Conservation (phyloP, 2,888 invertebrate species). For the Trissolcus brochymenae region DNA sequence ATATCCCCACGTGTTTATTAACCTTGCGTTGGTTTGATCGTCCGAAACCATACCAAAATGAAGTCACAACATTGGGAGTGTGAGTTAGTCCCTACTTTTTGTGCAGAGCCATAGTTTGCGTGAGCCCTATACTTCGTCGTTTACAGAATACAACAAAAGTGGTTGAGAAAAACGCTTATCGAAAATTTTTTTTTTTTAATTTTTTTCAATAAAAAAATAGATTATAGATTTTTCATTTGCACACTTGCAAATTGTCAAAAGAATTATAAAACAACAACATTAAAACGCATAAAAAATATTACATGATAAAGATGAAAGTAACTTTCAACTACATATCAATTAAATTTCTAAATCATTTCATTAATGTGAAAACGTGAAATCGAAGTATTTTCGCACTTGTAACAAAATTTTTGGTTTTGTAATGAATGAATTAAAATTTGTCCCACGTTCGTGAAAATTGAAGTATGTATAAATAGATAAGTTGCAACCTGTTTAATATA, state of each 20-base stretch:
- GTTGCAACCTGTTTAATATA: no score
- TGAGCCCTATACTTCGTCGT: conserved; percentile 20
- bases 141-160: conserved; percentile 18
- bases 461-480: conserved; percentile 23
- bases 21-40: conserved; percentile 55
- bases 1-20: conserved; percentile 54
- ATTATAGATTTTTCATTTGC: not conserved
- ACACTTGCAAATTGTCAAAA: not conserved
- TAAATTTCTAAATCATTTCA: no score
- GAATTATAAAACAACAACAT: not conserved
- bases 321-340: no score
- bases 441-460: conserved; percentile 51
- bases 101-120: conserved; percentile 14
- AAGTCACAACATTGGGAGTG: conserved; percentile 46
- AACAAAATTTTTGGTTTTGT: conserved; percentile 37
- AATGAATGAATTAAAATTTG: conserved; percentile 45
- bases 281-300: not conserved
- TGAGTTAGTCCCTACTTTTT: conserved; percentile 46
- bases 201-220: not conserved
- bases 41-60: conserved; percentile 55
- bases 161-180: conserved; percentile 18
- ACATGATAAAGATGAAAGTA: not conserved
- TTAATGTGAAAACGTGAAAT: conserved; percentile 6
- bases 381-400: conserved; percentile 36
- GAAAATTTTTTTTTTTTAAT: not conserved